Evolutionary conservation across 2,888 invertebrate genomes (phyloP).

Genomic region (Minunthozetes semirufus): DNA sequence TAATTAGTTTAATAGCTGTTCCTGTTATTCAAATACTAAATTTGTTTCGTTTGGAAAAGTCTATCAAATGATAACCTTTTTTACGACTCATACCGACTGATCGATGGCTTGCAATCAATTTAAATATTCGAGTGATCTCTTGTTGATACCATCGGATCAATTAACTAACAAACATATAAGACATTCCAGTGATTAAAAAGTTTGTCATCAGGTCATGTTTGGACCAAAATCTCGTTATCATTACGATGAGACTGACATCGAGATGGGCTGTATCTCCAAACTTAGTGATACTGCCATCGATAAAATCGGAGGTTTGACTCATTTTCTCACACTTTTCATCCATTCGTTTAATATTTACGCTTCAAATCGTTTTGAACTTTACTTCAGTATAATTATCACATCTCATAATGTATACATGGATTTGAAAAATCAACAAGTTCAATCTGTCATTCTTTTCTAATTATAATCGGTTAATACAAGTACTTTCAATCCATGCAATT

Average conservation of each 20-base stretch:
- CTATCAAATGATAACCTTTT: no score
- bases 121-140: background rate
- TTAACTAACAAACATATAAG: no score
- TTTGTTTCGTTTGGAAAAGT: background rate
- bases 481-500: no score
- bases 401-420: no score
- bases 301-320: slow-evolving; percentile 16
- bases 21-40: background rate
- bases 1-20: background rate
- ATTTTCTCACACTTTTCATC: background rate
- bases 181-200: slow-evolving; percentile 17
- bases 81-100: background rate
- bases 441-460: no score
- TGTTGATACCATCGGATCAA: no score
- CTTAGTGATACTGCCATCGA: slow-evolving; percentile 5
- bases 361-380: no score
- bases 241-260: slow-evolving; percentile 21
- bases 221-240: background rate
- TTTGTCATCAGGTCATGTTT: slow-evolving; percentile 6
- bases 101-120: background rate
- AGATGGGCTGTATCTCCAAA: slow-evolving; percentile 26
- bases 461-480: no score
- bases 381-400: no score
- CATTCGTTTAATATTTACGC: background rate
- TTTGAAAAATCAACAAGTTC: no score